Percentiles rank a stretch among this genome's conserved stretches.
These are phyloP conservation scores for Oreotrochilus melanogaster DNA, from an alignment of 2,113 vertebrate genomes.

Conservation along the genomic window DNA sequence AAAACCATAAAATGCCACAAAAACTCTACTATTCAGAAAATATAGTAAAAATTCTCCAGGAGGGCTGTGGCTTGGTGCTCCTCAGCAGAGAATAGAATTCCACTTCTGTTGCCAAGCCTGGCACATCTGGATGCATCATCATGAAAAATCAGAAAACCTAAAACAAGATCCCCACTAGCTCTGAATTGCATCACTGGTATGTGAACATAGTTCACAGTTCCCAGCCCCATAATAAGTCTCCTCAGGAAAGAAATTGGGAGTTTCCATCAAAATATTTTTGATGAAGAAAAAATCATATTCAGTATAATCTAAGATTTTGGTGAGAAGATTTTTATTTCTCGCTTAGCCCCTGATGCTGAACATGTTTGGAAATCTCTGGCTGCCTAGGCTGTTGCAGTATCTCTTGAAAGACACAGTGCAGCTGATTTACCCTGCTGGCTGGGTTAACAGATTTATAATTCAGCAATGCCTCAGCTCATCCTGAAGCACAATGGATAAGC, in stretches of 20 bases:
- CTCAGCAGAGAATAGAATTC: not conserved
- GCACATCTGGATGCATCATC: not conserved
- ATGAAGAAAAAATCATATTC: not conserved
- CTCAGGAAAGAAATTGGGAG: not conserved
- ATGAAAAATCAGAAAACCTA: not conserved
- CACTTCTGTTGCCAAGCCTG: not conserved
- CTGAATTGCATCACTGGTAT: not conserved
- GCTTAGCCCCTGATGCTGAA: not conserved
- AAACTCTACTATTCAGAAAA: fast-evolving
- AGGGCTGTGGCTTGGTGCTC: not conserved
- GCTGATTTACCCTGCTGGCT: not conserved
- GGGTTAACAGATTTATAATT: not conserved
- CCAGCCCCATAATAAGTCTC: not conserved
- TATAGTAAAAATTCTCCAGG: not conserved
- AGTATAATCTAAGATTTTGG: not conserved
- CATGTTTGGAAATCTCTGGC: not conserved
- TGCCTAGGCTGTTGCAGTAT: not conserved
- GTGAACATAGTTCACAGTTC: not conserved
- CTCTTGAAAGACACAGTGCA: not conserved
- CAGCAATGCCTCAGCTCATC: not conserved
- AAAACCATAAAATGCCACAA: not conserved
- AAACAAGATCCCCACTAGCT: not conserved
- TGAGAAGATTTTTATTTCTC: not conserved
- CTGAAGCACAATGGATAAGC: not conserved
- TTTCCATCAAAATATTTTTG: not conserved